Evolutionary conservation across 1,140 invertebrate genomes (phyloP).

Genomic region (Hylaeus anthracinus): DNA sequence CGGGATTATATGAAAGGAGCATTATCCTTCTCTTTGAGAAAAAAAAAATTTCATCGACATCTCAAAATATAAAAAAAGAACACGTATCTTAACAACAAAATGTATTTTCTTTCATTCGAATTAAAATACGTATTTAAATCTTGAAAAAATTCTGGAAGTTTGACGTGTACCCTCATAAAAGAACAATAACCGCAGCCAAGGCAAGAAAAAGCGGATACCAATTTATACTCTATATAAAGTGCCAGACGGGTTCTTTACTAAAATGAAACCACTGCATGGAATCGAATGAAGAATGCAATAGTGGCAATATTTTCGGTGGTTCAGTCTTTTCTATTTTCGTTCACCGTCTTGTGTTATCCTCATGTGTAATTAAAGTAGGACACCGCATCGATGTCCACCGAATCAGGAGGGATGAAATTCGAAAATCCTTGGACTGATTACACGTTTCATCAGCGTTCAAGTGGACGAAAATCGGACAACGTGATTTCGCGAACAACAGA

Average conservation of each 20-base stretch:
- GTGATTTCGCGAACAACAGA: conserved; percentile 16
- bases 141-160: too few species aligned
- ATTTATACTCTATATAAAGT: background rate
- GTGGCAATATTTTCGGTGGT: background rate
- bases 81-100: too few species aligned
- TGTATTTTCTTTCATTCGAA: too few species aligned
- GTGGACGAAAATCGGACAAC: conserved; percentile 39
- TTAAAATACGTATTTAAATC: too few species aligned
- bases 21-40: too few species aligned
- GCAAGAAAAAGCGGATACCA: too few species aligned
- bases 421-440: background rate
- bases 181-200: too few species aligned
- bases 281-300: background rate
- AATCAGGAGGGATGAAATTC: conserved; percentile 8
- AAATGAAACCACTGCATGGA: background rate
- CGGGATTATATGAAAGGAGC: too few species aligned
- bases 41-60: too few species aligned
- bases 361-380: conserved; percentile 4
- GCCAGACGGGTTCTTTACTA: too few species aligned
- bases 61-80: too few species aligned
- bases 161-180: too few species aligned
- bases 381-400: conserved; percentile 21
- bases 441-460: conserved; percentile 19
- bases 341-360: background rate
- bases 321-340: background rate